Evolutionary conservation across 2,797 vertebrate genomes (phyloP), one percentile per base, ranked within the genome.

Genomic region (Apogon talboti): DNA sequence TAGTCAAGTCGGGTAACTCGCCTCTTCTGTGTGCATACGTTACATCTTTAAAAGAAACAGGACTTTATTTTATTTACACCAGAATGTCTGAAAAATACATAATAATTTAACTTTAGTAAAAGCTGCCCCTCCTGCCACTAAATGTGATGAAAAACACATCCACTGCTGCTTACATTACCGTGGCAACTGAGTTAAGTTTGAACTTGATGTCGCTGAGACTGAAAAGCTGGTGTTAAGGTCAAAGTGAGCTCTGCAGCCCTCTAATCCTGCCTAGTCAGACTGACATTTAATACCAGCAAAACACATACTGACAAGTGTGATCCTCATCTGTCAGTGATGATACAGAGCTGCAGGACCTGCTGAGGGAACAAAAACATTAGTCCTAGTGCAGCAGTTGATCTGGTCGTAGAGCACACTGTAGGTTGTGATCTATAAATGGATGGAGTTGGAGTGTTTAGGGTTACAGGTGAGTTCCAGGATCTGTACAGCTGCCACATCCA

Each of bases 401-500:
- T 19, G 46, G 46, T 45, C 61, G 46, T 37, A 43, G 16, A 40
- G n/a, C 47, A 21, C 33, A 41, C 53, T 41, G 38, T 35, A 35
- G 52, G 63, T 66, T 63, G 18, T 24, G 18, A 41, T 71, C 64
- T 78, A 74, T 74, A 71, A 72, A 84, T 88, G 75, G 15, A 51
- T 3, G 24, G 41, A 45, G 53, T 76, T 57, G 73, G 53, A 40
- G 62, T 77, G 74, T 76, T 71, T 62, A 48, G 57, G 21, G 68
- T 73, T 88, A 72, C 86, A 89, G 87, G 76, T 78, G 81, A 76
- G 72, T 79, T 78, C 77, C 76, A 35, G 42, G 57, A 71, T 82
- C 66, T 61, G 74, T 59, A 78, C 84, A 88, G 82, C 87, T 91
- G 88, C 84, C 74, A 14, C 57, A 50, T 82, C 55, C 72, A 78